phyloP scores from a whole-genome alignment of 1,140 invertebrate species.

The Muscidifurax raptorellus region DNA sequence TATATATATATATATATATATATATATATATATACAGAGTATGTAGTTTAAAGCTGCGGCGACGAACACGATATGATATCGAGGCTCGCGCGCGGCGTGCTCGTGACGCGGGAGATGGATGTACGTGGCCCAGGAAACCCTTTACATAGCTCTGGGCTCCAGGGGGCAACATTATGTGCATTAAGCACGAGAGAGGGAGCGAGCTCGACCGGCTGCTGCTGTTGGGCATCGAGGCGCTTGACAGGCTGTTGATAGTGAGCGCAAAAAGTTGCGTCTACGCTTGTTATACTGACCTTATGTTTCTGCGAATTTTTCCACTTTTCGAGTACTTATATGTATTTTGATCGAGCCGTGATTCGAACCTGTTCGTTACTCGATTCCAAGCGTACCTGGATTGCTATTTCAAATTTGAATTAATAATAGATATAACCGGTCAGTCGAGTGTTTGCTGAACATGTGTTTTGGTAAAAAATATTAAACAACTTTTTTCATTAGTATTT shows the following conservation, averaged over 20 bases:
- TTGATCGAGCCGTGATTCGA: no score
- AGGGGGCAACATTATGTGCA: constrained; percentile 65
- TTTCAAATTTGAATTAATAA: no score
- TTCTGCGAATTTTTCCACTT: neutral
- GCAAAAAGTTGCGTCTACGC: neutral
- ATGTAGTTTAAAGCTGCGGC: neutral
- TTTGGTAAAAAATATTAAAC: no score
- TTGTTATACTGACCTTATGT: neutral
- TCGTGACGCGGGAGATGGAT: constrained; percentile 67
- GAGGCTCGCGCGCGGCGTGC: constrained; percentile 55
- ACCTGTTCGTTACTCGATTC: no score
- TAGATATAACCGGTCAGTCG: no score
- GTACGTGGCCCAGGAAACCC: constrained; percentile 58
- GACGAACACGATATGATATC: constrained; percentile 1
- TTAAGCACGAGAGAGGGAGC: constrained; percentile 39
- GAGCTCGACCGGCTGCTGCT: neutral
- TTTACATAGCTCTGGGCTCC: constrained; percentile 57
- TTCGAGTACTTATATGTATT: neutral
- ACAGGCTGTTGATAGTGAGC: constrained; percentile 13
- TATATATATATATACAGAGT: no score
- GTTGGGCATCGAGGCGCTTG: constrained; percentile 9
- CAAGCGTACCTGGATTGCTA: no score
- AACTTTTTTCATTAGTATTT: no score
- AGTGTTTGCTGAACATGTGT: no score
- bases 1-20: no score